Base-by-base conservation (phyloP, 2,113 vertebrate genomes). In the Sorex araneus region DNA sequence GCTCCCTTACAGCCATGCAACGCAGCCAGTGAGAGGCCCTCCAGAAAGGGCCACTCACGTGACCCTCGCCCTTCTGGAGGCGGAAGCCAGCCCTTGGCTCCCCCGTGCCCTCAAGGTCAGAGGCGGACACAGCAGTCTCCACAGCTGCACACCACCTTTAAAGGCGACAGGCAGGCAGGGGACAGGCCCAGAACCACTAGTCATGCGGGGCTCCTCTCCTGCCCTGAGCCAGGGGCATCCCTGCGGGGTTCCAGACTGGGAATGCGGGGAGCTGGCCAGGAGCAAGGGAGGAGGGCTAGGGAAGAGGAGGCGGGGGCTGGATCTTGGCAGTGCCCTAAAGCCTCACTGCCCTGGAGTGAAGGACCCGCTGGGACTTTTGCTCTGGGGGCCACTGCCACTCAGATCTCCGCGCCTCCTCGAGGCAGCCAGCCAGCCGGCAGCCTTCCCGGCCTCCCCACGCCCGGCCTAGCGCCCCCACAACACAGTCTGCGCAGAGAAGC, bases 401-500 rank as follows among this genome's bases (percentile, higher is more conserved):
- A 91, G 90, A 87, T 45, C 70, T 94, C 89, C 85, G 94, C 82
- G 94, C 84, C 91, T 92, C 94, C 91, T 92, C 3, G 90, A 80
- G 92, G 40, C 73, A 9, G 57, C 84, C 95, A 94, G 74, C 74
- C 77, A 92, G 76, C 88, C 28, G 77, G 87, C 96, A 96, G 82
- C 91, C 94, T 95, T 95, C 97, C 86, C 90, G 96, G 96, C 96
- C 89, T 96, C 89, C 97, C 97, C 71, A 87, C 67, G 23, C 96
- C 97, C 98, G 91, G 95, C 95, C 95, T 97, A 74, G 91, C 92
- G 70, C 96, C 96, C 97, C 94, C 95, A 96, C 95, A 93, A 97
- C 96, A 97, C 92, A 95, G 97, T 70, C 97, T 97, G 97, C 97
- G 80, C 97, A 98, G 96, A 98, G 97, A 97, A 98, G 97, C 97